Conservation (phyloP, 1,140 invertebrate species). For the Lucilia sericata region DNA sequence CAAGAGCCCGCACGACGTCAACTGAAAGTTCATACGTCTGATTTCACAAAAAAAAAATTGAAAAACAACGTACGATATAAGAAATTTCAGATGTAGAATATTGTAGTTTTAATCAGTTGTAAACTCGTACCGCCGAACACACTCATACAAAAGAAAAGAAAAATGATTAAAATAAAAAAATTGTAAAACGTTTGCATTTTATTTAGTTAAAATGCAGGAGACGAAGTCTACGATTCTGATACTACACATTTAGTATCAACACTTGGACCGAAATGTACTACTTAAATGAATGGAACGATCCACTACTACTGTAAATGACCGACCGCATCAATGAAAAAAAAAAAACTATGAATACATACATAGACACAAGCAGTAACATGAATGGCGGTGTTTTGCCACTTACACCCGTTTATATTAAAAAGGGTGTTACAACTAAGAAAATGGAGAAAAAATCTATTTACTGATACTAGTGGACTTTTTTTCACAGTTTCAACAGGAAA, state of each 20-base stretch:
- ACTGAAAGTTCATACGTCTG: neutral
- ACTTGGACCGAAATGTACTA: neutral
- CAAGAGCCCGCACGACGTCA: neutral
- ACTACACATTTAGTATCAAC: neutral
- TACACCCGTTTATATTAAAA: neutral
- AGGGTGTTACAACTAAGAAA: neutral
- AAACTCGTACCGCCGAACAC: neutral
- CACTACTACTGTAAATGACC: constrained; percentile 11
- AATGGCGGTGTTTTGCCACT: neutral
- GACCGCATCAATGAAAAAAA: neutral
- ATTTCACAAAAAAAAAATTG: neutral
- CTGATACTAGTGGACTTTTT: neutral
- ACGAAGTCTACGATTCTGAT: constrained; percentile 2
- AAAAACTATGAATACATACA: neutral
- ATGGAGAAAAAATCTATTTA: neutral
- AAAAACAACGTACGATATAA: neutral
- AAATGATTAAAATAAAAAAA: neutral
- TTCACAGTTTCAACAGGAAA: neutral
- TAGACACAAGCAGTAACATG: neutral
- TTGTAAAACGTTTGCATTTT: neutral
- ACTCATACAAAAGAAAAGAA: neutral
- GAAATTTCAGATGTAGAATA: neutral
- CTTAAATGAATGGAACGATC: neutral
- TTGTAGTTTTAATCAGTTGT: constrained; percentile 1
- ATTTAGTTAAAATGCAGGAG: neutral